Conservation (phyloP, 2,797 vertebrate species). For the Pseudomugil gertrudae region DNA sequence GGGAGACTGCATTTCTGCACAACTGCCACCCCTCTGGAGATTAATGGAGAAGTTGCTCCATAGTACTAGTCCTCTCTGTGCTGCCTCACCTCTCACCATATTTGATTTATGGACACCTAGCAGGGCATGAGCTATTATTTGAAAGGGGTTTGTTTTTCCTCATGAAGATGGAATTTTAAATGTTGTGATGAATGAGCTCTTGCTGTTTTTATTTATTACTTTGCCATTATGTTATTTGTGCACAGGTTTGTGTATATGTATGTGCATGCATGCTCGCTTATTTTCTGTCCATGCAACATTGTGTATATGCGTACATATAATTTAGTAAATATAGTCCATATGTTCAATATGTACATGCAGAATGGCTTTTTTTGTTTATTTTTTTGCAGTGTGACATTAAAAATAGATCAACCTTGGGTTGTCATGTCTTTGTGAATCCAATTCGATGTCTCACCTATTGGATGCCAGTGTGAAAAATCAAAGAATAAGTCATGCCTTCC, state of each 20-base stretch:
- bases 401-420: constrained; percentile 47
- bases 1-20: constrained; percentile 66
- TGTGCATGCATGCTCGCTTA: not conserved
- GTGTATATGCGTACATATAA: constrained; percentile 11
- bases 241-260: not conserved
- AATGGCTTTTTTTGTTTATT: constrained; percentile 47
- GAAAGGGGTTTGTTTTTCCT: constrained; percentile 82
- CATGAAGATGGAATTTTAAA: constrained; percentile 84
- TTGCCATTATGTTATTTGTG: constrained; percentile 24
- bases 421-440: constrained; percentile 43
- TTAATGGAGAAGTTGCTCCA: constrained; percentile 81
- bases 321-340: constrained; percentile 27
- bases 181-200: constrained; percentile 78
- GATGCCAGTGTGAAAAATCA: constrained; percentile 58
- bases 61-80: constrained; percentile 58
- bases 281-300: not conserved
- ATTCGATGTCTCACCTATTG: constrained; percentile 44
- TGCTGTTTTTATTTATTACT: constrained; percentile 66
- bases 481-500: constrained; percentile 53
- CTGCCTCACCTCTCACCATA: constrained; percentile 60
- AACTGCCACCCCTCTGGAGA: constrained; percentile 70
- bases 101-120: constrained; percentile 83
- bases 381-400: constrained; percentile 9
- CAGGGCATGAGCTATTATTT: constrained; percentile 80
- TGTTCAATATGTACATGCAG: constrained; percentile 32